phyloP scores from a whole-genome alignment of 1,140 invertebrate species.

The Drosophila chauvacae region DNA sequence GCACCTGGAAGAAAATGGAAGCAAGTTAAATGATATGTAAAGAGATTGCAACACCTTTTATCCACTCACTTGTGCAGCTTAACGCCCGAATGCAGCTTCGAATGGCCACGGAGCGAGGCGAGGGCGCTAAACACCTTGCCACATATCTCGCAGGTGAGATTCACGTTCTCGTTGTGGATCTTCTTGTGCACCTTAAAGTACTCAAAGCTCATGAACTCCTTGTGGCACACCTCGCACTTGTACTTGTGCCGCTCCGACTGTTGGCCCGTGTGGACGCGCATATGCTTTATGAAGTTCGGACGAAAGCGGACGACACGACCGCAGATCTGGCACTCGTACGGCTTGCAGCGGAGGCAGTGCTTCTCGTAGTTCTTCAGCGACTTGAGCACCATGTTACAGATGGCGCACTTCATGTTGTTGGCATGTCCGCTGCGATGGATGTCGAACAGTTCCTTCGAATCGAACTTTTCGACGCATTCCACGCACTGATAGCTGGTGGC shows the following conservation, averaged over 20 bases:
- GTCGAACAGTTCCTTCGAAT: conserved; percentile 80
- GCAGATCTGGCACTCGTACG: conserved; percentile 84
- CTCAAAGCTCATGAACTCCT: conserved; percentile 83
- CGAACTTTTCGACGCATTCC: conserved; percentile 82
- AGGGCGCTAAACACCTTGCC: conserved; percentile 83
- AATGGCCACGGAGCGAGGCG: conserved; percentile 79
- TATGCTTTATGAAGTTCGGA: conserved; percentile 83
- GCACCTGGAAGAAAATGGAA: conserved; percentile 47
- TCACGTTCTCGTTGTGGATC: conserved; percentile 83
- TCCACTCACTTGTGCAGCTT: conserved; percentile 81
- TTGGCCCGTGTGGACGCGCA: conserved; percentile 81
- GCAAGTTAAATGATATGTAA: background rate
- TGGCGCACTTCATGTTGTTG: conserved; percentile 84
- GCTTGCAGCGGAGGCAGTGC: conserved; percentile 83
- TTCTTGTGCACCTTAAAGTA: conserved; percentile 84
- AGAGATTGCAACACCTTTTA: background rate
- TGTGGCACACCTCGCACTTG: conserved; percentile 84
- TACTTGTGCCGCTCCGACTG: conserved; percentile 83
- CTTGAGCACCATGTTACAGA: conserved; percentile 83
- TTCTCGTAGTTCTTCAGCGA: conserved; percentile 83
- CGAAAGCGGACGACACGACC: conserved; percentile 81
- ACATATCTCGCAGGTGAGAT: conserved; percentile 83
- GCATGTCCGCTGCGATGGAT: conserved; percentile 82
- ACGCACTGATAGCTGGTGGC: conserved; percentile 75
- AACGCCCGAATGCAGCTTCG: conserved; percentile 81